Conservation (phyloP, 1,140 invertebrate species). For the Diorhabda elongata region DNA sequence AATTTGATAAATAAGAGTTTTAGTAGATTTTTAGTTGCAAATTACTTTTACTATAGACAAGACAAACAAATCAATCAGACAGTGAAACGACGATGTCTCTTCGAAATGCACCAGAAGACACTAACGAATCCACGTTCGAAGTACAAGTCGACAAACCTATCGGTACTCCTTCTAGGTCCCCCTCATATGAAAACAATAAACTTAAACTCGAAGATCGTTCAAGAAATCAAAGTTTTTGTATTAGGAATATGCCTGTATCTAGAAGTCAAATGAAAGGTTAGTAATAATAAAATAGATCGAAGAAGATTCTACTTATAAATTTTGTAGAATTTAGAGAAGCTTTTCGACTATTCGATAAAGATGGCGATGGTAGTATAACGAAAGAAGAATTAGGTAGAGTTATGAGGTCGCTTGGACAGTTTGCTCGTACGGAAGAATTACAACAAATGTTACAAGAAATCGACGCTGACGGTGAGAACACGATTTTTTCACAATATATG, state of each 20-base stretch:
- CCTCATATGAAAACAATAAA: neutral
- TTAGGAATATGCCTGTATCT: constrained; percentile 56
- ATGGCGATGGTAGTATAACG: constrained; percentile 82
- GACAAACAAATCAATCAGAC: neutral
- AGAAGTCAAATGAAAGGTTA: constrained; percentile 73
- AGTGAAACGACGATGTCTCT: neutral
- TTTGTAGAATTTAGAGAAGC: constrained; percentile 76
- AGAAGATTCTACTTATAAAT: neutral
- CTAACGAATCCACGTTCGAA: neutral
- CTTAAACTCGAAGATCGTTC: constrained; percentile 7
- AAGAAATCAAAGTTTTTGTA: constrained; percentile 18
- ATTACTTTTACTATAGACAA: neutral
- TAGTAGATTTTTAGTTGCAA: no score
- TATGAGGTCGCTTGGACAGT: constrained; percentile 80
- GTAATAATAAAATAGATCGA: neutral
- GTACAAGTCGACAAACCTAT: neutral
- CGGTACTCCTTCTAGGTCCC: neutral
- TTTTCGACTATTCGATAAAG: constrained; percentile 84
- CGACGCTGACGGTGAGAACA: constrained; percentile 73
- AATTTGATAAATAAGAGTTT: no score
- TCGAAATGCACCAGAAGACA: neutral
- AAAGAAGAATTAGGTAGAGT: constrained; percentile 80
- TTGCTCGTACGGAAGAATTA: constrained; percentile 76
- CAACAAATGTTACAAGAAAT: constrained; percentile 87
- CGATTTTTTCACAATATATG: neutral